Evolutionary conservation across 2,888 invertebrate genomes (phyloP).

Genomic region (Brenthis hecate): DNA sequence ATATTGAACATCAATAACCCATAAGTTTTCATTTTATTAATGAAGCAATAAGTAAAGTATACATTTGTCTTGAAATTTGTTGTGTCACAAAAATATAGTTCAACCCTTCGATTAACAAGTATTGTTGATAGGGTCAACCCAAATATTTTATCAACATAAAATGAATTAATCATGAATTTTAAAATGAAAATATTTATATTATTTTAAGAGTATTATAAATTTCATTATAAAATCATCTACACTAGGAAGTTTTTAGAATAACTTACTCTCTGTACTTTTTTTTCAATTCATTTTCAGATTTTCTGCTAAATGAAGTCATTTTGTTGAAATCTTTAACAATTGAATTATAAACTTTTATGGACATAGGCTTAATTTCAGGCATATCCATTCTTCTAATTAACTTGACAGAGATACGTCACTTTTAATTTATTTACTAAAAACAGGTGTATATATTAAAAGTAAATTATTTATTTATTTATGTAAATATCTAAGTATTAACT

Average conservation of each 20-base stretch:
- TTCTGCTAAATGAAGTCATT: slow-evolving; percentile 80
- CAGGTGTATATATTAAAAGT: not conserved
- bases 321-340: slow-evolving; percentile 82
- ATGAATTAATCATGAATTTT: no score
- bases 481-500: no score
- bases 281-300: slow-evolving; percentile 83
- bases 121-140: no score
- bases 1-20: not conserved
- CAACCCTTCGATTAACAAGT: no score
- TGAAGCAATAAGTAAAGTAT: no score
- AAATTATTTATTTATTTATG: no score
- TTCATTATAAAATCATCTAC: not conserved
- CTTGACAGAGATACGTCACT: no score
- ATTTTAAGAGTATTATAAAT: not conserved
- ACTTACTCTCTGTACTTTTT: slow-evolving; percentile 82
- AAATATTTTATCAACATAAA: no score
- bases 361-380: slow-evolving; percentile 59
- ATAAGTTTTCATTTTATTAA: no score
- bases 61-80: not conserved
- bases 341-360: slow-evolving; percentile 71
- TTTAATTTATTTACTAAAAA: not conserved
- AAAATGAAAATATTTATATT: not conserved
- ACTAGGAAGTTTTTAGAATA: not conserved
- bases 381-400: slow-evolving; percentile 23
- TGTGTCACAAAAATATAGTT: not conserved